Percentiles rank a stretch among this genome's conserved stretches.
Evolutionary conservation across 1,140 invertebrate species (phyloP).

Genomic region (Anadara kagoshimensis): DNA sequence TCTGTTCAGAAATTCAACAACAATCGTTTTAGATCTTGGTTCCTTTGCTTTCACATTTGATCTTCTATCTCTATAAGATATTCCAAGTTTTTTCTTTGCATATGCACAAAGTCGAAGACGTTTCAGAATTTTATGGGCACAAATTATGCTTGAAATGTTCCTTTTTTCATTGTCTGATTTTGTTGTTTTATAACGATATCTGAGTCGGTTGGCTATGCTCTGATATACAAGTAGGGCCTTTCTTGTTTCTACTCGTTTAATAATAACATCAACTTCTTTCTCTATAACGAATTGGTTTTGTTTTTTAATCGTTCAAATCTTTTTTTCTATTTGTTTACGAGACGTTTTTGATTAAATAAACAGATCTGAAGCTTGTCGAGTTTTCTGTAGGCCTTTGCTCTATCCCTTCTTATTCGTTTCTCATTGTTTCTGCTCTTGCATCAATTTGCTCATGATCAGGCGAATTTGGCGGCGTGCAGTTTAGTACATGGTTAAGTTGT

Average conservation of each 20-base stretch:
- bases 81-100: conserved; percentile 1
- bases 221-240: conserved; percentile 6
- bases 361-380: not conserved
- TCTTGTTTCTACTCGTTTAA: not conserved
- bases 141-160: not conserved
- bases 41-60: not conserved
- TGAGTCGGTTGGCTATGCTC: not conserved
- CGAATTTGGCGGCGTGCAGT: too few species aligned
- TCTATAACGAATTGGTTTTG: not conserved
- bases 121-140: not conserved
- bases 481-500: too few species aligned
- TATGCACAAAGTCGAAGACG: not conserved
- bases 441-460: too few species aligned
- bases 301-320: not conserved
- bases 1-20: conserved; percentile 15
- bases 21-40: not conserved
- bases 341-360: not conserved
- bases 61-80: not conserved
- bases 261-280: not conserved
- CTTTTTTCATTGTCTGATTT: not conserved
- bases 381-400: conserved; percentile 5
- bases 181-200: not conserved
- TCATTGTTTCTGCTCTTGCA: not conserved
- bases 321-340: not conserved
- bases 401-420: not conserved